Percentiles rank a stretch among this genome's conserved stretches.
Evolutionary conservation across 2,797 vertebrate genomes (phyloP).

Genomic region (Artibeus jamaicensis): DNA sequence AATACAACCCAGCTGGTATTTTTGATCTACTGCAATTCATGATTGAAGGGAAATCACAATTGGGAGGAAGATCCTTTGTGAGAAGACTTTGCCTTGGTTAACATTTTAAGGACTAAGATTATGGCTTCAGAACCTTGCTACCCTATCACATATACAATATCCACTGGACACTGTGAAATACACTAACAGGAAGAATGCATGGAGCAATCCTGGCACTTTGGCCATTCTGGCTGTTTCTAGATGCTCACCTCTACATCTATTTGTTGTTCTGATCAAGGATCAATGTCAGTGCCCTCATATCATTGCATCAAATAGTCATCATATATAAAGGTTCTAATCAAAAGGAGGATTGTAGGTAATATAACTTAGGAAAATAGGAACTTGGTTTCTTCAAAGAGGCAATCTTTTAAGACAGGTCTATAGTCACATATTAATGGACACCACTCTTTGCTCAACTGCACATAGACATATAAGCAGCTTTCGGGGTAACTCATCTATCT

Average conservation of each 20-base stretch:
- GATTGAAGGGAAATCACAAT: not conserved
- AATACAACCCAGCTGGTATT: slow-evolving; percentile 80
- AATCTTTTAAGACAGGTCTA: not conserved
- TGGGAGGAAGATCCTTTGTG: not conserved
- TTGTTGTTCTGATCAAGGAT: not conserved
- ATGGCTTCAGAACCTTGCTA: not conserved
- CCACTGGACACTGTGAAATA: slow-evolving; percentile 5
- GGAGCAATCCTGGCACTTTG: not conserved
- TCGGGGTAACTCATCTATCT: not conserved
- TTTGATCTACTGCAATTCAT: slow-evolving; percentile 45
- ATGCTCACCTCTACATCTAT: not conserved
- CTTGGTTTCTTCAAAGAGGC: not conserved
- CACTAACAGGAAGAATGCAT: not conserved
- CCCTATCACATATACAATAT: not conserved
- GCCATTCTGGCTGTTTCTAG: not conserved
- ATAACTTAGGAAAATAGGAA: not conserved
- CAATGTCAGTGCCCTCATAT: not conserved
- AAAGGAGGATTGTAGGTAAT: not conserved
- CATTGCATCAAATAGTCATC: not conserved
- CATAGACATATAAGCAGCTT: not conserved
- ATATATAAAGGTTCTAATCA: not conserved
- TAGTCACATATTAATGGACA: not conserved
- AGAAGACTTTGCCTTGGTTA: not conserved
- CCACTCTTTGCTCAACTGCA: not conserved
- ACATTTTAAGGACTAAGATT: not conserved